Conservation (phyloP, 2,797 vertebrate genomes). For the Spea hammondii region DNA sequence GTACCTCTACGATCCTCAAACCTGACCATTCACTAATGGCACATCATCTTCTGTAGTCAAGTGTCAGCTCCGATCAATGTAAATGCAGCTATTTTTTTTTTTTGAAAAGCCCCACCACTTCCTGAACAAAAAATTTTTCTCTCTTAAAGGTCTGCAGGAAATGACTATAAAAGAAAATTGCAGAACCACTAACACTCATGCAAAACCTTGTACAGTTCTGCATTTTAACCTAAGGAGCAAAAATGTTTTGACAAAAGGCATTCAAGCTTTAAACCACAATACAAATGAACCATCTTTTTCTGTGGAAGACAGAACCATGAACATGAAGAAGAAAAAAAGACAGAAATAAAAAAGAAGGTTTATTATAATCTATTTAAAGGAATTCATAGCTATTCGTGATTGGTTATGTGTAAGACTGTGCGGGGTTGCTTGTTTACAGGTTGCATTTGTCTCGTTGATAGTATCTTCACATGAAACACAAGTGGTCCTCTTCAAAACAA, state of each 20-base stretch:
- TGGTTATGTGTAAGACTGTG: no score
- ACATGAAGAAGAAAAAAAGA: background rate
- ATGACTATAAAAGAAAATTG: slow-evolving; percentile 63
- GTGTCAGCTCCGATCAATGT: slow-evolving; percentile 38
- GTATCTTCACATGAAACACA: no score
- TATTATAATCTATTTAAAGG: no score
- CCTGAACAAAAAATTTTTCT: slow-evolving; percentile 55
- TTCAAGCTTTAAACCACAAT: slow-evolving; percentile 41
- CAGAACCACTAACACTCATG: slow-evolving; percentile 62
- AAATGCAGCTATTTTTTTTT: slow-evolving; percentile 42
- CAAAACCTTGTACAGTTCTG: slow-evolving; percentile 61
- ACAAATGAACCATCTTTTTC: slow-evolving; percentile 31
- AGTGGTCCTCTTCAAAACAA: no score
- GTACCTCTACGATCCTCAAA: background rate
- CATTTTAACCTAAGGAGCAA: slow-evolving; percentile 54
- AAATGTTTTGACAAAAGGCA: slow-evolving; percentile 55
- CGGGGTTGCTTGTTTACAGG: no score
- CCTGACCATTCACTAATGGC: slow-evolving; percentile 10
- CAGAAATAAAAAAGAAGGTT: background rate
- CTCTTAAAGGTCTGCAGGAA: slow-evolving; percentile 64
- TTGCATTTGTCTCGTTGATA: no score
- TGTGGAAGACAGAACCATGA: background rate
- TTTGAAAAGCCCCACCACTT: slow-evolving; percentile 56
- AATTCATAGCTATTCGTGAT: no score
- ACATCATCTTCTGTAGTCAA: background rate